A percentile compares a stretch with the other conserved stretches of the same genome.
Evolutionary conservation across 2,797 vertebrate genomes (phyloP).

Genomic region (Scyliorhinus canicula): DNA sequence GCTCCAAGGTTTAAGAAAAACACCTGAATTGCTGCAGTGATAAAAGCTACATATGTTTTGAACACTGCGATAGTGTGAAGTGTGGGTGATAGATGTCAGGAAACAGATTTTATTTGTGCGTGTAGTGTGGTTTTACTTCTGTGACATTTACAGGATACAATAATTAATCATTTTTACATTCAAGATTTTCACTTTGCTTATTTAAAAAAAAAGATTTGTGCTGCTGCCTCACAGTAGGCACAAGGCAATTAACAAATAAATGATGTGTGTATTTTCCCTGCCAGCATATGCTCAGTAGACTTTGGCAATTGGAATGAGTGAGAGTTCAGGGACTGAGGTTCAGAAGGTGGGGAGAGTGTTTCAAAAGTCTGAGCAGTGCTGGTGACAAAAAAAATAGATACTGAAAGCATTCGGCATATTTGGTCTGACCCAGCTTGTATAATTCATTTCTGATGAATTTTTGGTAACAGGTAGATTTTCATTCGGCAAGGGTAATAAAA

Average conservation of each 20-base stretch:
- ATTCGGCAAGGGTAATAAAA: background rate
- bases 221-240: conserved; percentile 31
- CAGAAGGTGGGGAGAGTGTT: background rate
- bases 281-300: conserved; percentile 23
- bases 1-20: background rate
- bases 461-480: background rate
- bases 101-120: background rate
- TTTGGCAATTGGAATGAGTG: conserved; percentile 20
- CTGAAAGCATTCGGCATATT: background rate
- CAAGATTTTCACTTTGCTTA: background rate
- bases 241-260: conserved; percentile 23
- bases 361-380: background rate
- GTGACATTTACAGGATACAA: conserved; percentile 33
- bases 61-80: background rate
- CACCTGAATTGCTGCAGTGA: background rate
- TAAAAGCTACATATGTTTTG: background rate
- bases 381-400: background rate
- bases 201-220: conserved; percentile 10
- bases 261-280: conserved; percentile 37
- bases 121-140: background rate
- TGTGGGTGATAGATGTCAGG: background rate
- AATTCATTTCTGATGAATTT: background rate
- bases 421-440: too few relatives aligned
- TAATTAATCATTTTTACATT: conserved; percentile 14
- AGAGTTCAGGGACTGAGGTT: conserved; percentile 16